These are phyloP conservation scores for Troilus luridus DNA, from an alignment of 2,888 invertebrate species.

Conservation along the genomic window DNA sequence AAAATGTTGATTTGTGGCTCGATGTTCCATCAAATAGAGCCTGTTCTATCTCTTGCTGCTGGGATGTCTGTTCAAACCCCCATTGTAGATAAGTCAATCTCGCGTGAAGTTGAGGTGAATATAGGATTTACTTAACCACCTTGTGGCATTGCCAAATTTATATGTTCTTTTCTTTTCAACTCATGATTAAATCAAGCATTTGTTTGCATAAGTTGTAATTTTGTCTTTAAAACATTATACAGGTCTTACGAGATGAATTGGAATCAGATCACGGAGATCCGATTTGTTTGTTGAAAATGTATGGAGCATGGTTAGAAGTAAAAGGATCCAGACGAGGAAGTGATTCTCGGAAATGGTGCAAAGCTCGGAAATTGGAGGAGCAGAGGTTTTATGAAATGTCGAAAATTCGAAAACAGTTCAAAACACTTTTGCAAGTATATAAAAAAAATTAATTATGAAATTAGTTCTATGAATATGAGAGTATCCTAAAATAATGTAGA, in stretches of 20 bases:
- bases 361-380: conserved; percentile 91
- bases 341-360: conserved; percentile 85
- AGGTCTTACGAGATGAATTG: conserved; percentile 82
- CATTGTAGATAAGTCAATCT: conserved; percentile 74
- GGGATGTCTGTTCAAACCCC: conserved; percentile 94
- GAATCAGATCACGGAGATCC: conserved; percentile 98
- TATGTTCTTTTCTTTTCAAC: not conserved
- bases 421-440: conserved; percentile 81
- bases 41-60: conserved; percentile 90
- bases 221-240: conserved; percentile 54
- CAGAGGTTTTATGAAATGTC: conserved; percentile 97
- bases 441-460: not conserved
- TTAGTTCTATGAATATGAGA: too few relatives aligned
- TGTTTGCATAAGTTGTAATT: not conserved
- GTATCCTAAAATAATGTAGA: too few relatives aligned
- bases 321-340: conserved; percentile 71
- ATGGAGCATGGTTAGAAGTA: conserved; percentile 89
- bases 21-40: conserved; percentile 88
- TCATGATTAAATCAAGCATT: not conserved
- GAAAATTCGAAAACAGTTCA: conserved; percentile 91
- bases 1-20: conserved; percentile 96
- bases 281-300: conserved; percentile 88
- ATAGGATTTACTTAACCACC: not conserved
- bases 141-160: not conserved
- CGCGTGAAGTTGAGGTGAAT: conserved; percentile 53